Conservation (phyloP, 92 coral and sea anemone genomes). For the Zoanthus sociatus region DNA sequence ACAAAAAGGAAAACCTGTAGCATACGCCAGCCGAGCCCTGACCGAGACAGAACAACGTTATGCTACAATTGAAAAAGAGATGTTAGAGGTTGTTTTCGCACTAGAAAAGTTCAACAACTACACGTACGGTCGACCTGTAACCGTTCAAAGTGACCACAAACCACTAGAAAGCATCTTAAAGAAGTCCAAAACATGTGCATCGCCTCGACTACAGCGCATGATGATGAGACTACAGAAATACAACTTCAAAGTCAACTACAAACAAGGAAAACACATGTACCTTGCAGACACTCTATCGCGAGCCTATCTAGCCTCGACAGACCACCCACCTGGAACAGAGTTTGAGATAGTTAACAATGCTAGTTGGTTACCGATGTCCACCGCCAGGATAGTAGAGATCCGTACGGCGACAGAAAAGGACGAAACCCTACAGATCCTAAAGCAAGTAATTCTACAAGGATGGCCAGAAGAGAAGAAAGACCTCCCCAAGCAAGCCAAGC, state of each 20-base stretch:
- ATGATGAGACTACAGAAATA: neutral
- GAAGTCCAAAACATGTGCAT: neutral
- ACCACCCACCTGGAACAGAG: neutral
- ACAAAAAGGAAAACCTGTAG: neutral
- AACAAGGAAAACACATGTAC: neutral
- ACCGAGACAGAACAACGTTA: neutral
- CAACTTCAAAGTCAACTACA: neutral
- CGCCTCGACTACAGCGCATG: neutral
- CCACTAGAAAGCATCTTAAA: neutral
- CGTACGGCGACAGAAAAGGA: slow-evolving; percentile 8
- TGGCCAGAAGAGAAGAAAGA: slow-evolving; percentile 26
- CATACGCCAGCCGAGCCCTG: neutral
- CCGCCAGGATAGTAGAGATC: slow-evolving; percentile 1
- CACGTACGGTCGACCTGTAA: neutral
- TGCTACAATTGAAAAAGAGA: neutral
- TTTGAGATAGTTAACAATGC: neutral
- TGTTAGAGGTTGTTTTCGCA: neutral
- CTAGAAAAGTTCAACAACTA: neutral
- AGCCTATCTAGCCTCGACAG: neutral
- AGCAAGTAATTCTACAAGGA: slow-evolving; percentile 36
- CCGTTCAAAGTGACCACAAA: neutral
- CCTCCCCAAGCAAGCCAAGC: slow-evolving; percentile 17
- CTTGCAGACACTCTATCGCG: neutral
- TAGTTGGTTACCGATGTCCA: neutral
- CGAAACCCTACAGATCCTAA: slow-evolving; percentile 10